Conservation (phyloP, 2,797 vertebrate genomes). For the Mus spretus region DNA sequence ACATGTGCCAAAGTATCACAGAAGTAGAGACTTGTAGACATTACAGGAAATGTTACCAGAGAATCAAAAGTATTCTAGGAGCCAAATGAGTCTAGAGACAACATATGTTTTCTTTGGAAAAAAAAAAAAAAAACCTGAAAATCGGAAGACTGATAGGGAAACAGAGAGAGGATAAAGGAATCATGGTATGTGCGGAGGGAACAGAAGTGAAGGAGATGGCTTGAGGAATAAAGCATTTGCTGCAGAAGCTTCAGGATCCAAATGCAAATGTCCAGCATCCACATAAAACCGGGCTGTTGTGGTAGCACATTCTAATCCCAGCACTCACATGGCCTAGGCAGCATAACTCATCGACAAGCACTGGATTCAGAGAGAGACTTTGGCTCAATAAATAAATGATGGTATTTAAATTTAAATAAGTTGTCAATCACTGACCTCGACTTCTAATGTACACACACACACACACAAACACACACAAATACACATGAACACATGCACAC, state of each 20-base stretch:
- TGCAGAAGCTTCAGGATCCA: neutral
- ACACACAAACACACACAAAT: neutral
- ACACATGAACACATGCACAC: neutral
- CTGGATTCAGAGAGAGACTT: neutral
- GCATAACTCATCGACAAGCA: no score
- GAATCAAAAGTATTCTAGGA: neutral
- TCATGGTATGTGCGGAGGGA: neutral
- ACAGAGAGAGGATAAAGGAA: neutral
- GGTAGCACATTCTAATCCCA: neutral
- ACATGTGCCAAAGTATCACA: neutral
- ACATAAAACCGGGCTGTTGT: no score
- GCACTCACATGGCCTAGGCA: no score
- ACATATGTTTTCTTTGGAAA: neutral
- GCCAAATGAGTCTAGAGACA: neutral
- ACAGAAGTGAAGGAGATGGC: neutral
- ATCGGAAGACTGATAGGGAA: neutral
- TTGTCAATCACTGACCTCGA: neutral
- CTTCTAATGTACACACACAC: neutral
- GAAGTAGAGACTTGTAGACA: neutral
- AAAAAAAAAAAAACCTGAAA: neutral
- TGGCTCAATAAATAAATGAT: neutral
- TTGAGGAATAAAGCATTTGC: neutral
- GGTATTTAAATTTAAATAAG: neutral
- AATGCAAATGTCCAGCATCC: neutral
- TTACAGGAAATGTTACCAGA: neutral